These are phyloP conservation scores for Prosopocoilus inquinatus DNA, from an alignment of 2,888 invertebrate species.

Conservation along the genomic window DNA sequence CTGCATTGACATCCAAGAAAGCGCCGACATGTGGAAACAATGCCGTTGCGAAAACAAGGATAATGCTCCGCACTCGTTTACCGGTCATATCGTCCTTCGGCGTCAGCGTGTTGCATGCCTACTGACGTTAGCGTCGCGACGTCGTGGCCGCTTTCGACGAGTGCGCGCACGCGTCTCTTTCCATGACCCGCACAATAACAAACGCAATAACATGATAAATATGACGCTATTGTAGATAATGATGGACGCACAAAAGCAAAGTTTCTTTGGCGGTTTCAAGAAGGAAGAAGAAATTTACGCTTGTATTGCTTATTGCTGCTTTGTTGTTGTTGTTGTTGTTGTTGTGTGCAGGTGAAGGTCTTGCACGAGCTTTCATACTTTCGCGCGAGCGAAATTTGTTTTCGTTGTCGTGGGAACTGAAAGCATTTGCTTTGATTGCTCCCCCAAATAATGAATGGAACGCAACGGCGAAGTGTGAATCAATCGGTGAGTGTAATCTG, in stretches of 20 bases:
- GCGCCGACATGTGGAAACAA: neutral
- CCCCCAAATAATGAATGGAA: too few relatives aligned
- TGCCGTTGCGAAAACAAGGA: neutral
- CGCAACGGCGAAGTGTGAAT: too few relatives aligned
- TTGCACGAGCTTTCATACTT: neutral
- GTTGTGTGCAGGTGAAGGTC: neutral
- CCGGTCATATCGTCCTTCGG: neutral
- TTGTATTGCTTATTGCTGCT: neutral
- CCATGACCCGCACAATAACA: conserved; percentile 38
- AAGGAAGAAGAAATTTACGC: neutral
- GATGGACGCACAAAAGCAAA: neutral
- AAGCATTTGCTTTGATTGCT: neutral
- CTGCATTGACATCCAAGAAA: neutral
- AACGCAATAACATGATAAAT: conserved; percentile 14
- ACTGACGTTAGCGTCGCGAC: conserved; percentile 1
- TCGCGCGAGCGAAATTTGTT: neutral
- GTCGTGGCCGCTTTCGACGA: neutral
- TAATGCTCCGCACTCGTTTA: neutral
- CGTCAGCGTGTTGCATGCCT: neutral
- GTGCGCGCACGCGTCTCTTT: neutral
- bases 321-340: neutral
- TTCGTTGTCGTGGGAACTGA: neutral
- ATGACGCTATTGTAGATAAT: conserved; percentile 1
- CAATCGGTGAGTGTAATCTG: too few relatives aligned
- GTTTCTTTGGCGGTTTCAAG: neutral